Evolutionary conservation across 2,113 vertebrate species (phyloP).

Genomic region (Spea bombifrons): DNA sequence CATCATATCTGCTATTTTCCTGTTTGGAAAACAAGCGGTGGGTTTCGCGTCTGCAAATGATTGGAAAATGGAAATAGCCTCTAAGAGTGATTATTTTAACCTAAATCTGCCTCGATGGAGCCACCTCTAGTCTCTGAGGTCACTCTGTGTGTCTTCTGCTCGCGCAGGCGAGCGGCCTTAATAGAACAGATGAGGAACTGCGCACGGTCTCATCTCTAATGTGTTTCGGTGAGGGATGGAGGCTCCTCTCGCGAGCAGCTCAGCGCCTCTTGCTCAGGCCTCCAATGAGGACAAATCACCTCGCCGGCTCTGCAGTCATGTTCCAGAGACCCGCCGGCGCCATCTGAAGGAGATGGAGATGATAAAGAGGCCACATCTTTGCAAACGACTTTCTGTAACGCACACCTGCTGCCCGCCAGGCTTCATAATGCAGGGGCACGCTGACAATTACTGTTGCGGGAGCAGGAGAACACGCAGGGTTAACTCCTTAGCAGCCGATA

Average conservation of each 20-base stretch:
- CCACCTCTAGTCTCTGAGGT: conserved; percentile 41
- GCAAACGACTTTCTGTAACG: conserved; percentile 37
- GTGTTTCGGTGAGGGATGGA: conserved; percentile 38
- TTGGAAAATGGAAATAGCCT: conserved; percentile 18
- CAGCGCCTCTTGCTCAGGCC: conserved; percentile 38
- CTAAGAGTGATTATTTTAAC: conserved; percentile 23
- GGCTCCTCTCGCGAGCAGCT: conserved; percentile 33
- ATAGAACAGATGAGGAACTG: conserved; percentile 40
- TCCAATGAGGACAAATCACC: conserved; percentile 49
- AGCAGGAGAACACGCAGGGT: neutral
- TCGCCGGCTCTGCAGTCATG: conserved; percentile 43
- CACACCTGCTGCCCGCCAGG: conserved; percentile 40
- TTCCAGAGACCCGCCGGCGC: conserved; percentile 28
- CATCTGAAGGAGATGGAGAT: conserved; percentile 33
- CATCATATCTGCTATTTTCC: neutral
- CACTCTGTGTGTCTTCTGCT: conserved; percentile 21
- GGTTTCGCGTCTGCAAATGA: conserved; percentile 5
- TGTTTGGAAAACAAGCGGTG: conserved; percentile 11
- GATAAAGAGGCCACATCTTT: conserved; percentile 43
- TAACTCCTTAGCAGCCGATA: conserved; percentile 6
- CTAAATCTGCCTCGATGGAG: neutral
- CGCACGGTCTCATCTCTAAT: conserved; percentile 39
- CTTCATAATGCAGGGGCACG: conserved; percentile 38
- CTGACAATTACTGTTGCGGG: conserved; percentile 1
- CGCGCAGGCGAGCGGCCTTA: conserved; percentile 24